Conservation (phyloP, 2,888 invertebrate genomes). For the Hetaerina titia region DNA sequence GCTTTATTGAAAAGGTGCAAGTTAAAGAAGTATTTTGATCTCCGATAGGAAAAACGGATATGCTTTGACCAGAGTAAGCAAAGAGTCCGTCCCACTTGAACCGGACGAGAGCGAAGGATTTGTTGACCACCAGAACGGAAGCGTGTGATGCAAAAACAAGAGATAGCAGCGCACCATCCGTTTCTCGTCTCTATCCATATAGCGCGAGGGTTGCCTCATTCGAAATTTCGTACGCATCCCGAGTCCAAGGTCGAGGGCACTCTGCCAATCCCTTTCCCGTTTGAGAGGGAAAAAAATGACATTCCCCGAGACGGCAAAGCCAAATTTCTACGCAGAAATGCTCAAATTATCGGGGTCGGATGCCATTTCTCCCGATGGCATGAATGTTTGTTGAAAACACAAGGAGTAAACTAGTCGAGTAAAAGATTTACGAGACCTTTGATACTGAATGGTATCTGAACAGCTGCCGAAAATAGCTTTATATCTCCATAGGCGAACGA, state of each 20-base stretch:
- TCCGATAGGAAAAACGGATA: no score
- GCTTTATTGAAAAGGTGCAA: no score
- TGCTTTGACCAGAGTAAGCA: no score
- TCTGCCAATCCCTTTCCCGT: not conserved
- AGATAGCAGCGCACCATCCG: no score
- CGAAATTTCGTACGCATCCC: not conserved
- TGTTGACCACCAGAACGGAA: no score
- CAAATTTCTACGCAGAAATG: not conserved
- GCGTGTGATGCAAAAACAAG: no score
- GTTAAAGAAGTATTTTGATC: no score
- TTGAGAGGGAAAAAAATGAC: not conserved
- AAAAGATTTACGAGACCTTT: not conserved
- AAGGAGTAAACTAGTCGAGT: not conserved
- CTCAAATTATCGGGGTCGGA: not conserved
- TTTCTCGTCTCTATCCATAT: not conserved
- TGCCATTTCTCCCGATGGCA: not conserved
- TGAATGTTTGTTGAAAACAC: not conserved
- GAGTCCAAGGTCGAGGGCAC: conserved; percentile 7
- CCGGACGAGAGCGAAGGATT: no score
- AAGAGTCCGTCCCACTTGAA: no score
- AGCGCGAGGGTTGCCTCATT: not conserved
- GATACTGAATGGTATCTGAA: not conserved
- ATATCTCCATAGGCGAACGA: not conserved
- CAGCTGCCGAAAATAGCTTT: not conserved
- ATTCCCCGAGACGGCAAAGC: not conserved